A percentile compares a stretch with the other conserved stretches of the same genome.
Conservation (phyloP, 1,140 invertebrate species). For the Orius laevigatus region DNA sequence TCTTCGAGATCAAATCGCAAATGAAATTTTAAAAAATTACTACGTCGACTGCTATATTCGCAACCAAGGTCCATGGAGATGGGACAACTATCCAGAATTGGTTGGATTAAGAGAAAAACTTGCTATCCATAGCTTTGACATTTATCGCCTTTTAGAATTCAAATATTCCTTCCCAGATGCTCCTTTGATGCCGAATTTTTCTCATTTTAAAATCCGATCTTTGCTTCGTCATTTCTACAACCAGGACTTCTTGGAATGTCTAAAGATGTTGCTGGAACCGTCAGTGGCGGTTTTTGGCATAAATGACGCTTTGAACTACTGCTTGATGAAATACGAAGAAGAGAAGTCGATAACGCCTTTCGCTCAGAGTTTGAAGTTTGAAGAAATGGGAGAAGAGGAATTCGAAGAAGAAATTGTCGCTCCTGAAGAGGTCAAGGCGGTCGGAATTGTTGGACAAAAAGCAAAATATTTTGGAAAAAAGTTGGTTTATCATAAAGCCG, state of each 20-base stretch:
- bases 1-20: too few relatives aligned
- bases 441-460: conserved; percentile 10
- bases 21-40: not conserved
- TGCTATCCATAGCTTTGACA: conserved; percentile 34
- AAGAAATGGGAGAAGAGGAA: conserved; percentile 2
- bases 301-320: conserved; percentile 36
- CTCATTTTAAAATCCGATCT: conserved; percentile 27
- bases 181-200: conserved; percentile 26
- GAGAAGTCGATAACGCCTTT: conserved; percentile 1
- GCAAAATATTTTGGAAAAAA: not conserved
- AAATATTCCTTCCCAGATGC: conserved; percentile 33
- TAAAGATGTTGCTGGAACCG: conserved; percentile 30
- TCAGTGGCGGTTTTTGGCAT: conserved; percentile 34
- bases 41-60: conserved; percentile 2
- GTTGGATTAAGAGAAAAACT: conserved; percentile 23
- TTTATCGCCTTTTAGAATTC: conserved; percentile 34
- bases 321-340: conserved; percentile 26
- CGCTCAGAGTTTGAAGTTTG: conserved; percentile 26
- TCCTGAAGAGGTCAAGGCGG: not conserved
- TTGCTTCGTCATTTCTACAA: conserved; percentile 33
- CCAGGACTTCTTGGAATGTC: conserved; percentile 15
- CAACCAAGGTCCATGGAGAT: conserved; percentile 4
- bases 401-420: conserved; percentile 4
- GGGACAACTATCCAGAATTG: conserved; percentile 20
- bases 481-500: conserved; percentile 16